Evolutionary conservation across 2,797 vertebrate genomes (phyloP), one percentile per base, ranked within the genome.

Genomic region (Denticeps clupeoides): DNA sequence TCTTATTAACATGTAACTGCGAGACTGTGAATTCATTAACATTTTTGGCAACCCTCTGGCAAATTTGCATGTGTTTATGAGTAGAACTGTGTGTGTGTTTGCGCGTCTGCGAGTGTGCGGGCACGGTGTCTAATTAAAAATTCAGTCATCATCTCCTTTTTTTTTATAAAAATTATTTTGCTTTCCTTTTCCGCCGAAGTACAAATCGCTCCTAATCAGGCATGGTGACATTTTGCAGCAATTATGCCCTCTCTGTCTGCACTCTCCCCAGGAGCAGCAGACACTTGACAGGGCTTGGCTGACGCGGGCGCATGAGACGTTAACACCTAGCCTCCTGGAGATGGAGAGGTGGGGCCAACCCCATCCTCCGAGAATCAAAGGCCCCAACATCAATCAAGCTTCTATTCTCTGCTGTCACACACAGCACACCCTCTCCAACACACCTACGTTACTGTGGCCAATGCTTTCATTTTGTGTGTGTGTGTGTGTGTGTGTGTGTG

Each of bases 201-300:
- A 76, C 73, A 77, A 74, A 79, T 81, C 63, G 67, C 65, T 76
- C 51, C 45, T 80, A 81, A 82, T 83, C 78, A 82, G 72, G 73
- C 72, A 58, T 42, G 68, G 60, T 81, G 77, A 79, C 80, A 81
- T 82, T 82, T 82, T 56, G 58, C 49, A 58, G 65, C 72, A 80
- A 74, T 83, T 80, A 81, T 53, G 58, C 59, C 67, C 44, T 68
- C 68, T 67, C 71, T 65, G 63, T 73, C 65, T 49, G 48, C 7
- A 4, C 68, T 72, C 73, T 58, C 59, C 52, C 23, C 32, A 48
- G 10, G 58, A 58, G 47, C 62, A 38, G 55, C 41, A 63, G 62
- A 65, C 46, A 13, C 68, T 72, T 65, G 68, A 52, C 56, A 74
- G 62, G 42, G 33, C 62, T 67, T 51, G 52, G 13, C 8, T 49